A percentile compares a stretch with the other conserved stretches of the same genome.
Evolutionary conservation across 2,888 invertebrate genomes (phyloP).

Genomic region (Phengaris arion): DNA sequence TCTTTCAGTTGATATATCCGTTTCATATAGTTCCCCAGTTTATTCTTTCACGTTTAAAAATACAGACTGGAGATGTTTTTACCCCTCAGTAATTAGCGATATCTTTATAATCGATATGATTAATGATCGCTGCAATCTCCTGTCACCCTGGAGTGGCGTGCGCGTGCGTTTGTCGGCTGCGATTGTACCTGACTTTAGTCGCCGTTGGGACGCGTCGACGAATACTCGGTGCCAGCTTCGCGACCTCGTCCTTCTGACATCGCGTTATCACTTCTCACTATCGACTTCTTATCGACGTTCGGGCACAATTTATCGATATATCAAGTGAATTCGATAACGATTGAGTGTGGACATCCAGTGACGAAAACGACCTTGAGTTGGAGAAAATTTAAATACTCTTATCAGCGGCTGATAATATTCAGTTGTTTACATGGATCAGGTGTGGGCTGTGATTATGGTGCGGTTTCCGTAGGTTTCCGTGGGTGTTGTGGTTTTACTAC

Average conservation of each 20-base stretch:
- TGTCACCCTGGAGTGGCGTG: constrained; percentile 59
- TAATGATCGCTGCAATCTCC: constrained; percentile 51
- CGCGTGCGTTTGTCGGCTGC: constrained; percentile 59
- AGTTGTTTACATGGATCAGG: constrained; percentile 49
- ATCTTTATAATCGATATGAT: neutral
- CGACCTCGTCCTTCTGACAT: constrained; percentile 66
- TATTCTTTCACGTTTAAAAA: too few relatives aligned
- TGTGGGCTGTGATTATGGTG: constrained; percentile 76
- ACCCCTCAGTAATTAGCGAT: neutral
- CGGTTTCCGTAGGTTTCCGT: constrained; percentile 62
- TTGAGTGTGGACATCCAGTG: constrained; percentile 39
- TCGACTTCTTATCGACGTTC: constrained; percentile 50
- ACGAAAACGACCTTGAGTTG: constrained; percentile 50
- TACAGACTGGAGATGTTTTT: neutral
- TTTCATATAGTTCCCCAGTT: too few relatives aligned
- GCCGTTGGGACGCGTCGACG: constrained; percentile 72
- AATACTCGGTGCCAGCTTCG: constrained; percentile 58
- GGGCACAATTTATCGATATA: constrained; percentile 55
- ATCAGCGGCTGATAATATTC: constrained; percentile 27
- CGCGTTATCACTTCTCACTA: constrained; percentile 60
- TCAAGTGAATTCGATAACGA: constrained; percentile 41
- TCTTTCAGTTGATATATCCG: too few relatives aligned
- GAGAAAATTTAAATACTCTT: constrained; percentile 27
- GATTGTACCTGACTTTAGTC: constrained; percentile 61
- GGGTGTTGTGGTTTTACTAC: constrained; percentile 67